Evolutionary conservation across 2,797 vertebrate genomes (phyloP).

Genomic region (Gouania willdenowi): DNA sequence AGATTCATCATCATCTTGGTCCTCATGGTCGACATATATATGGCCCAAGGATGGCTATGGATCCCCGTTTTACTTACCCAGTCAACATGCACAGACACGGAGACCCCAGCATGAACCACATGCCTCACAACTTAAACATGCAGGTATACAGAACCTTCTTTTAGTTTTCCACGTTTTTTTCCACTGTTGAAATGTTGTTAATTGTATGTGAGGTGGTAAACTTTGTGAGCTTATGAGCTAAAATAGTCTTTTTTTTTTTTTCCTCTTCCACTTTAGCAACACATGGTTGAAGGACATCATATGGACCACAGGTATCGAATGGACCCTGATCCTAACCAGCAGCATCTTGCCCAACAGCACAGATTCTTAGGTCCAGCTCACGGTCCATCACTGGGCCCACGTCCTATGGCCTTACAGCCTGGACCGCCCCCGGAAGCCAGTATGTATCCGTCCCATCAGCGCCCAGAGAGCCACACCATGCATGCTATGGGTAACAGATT

Average conservation of each 20-base stretch:
- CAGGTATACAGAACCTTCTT: slow-evolving; percentile 74
- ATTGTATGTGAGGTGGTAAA: not conserved
- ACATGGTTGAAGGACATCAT: slow-evolving; percentile 76
- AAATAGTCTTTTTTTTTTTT: not conserved
- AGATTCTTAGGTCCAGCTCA: slow-evolving; percentile 79
- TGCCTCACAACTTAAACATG: slow-evolving; percentile 78
- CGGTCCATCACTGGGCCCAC: slow-evolving; percentile 77
- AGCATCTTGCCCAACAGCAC: slow-evolving; percentile 64
- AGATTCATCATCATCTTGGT: slow-evolving; percentile 65
- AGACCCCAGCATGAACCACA: slow-evolving; percentile 73
- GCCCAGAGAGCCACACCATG: slow-evolving; percentile 69
- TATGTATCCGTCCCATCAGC: slow-evolving; percentile 77
- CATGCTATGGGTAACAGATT: slow-evolving; percentile 63
- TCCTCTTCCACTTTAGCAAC: slow-evolving; percentile 62
- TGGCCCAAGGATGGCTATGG: slow-evolving; percentile 76
- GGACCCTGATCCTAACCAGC: slow-evolving; percentile 64
- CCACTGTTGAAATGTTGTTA: no score
- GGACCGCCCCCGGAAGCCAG: slow-evolving; percentile 79
- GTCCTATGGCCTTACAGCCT: slow-evolving; percentile 78
- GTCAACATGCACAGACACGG: slow-evolving; percentile 79
- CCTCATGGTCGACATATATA: slow-evolving; percentile 76
- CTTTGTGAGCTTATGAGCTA: no score
- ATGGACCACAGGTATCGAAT: slow-evolving; percentile 75
- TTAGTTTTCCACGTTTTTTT: no score
- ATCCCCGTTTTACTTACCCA: slow-evolving; percentile 75